Percentiles rank a stretch among this genome's conserved stretches.
Evolutionary conservation across 2,888 invertebrate genomes (phyloP).

Genomic region (Rotaria magnacalcarata): DNA sequence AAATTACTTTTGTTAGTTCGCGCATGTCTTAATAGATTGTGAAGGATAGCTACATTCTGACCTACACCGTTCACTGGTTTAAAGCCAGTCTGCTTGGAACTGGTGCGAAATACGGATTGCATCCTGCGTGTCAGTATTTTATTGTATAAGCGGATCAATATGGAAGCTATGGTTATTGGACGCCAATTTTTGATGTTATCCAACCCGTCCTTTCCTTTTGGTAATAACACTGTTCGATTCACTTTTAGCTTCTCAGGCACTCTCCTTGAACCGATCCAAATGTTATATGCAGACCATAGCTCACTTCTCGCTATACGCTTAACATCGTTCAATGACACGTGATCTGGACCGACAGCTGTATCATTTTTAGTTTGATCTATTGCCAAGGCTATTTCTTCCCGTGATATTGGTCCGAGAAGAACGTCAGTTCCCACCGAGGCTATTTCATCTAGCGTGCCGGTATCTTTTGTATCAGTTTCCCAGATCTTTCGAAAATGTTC

Average conservation of each 20-base stretch:
- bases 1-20: background rate
- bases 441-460: background rate
- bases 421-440: background rate
- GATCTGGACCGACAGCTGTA: background rate
- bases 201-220: background rate
- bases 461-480: background rate
- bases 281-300: background rate
- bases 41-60: background rate
- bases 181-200: conserved; percentile 1
- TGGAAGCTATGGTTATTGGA: background rate
- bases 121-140: background rate
- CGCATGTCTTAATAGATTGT: background rate
- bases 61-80: background rate
- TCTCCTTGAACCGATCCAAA: background rate
- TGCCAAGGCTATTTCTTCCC: background rate
- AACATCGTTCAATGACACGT: background rate
- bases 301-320: background rate
- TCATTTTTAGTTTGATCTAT: background rate
- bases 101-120: background rate
- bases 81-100: background rate
- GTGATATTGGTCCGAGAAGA: background rate
- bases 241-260: background rate
- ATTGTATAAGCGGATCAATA: background rate
- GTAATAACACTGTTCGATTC: background rate
- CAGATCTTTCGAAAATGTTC: background rate